Base-by-base conservation (phyloP, 2,113 vertebrate species). In the Eubucco bourcierii region DNA sequence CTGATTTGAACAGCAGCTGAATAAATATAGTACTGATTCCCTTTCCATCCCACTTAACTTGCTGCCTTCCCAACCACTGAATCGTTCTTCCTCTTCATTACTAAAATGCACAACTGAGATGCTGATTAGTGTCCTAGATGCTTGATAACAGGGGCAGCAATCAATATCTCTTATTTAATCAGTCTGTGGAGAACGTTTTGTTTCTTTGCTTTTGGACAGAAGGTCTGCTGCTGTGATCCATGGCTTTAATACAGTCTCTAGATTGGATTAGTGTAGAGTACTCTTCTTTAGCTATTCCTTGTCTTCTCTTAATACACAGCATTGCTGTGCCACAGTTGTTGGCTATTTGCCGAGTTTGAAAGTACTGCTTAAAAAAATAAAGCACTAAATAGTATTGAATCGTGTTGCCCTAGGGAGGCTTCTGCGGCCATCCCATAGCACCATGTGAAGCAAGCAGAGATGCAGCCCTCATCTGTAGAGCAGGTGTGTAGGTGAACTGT, bases 401-500 rank as follows among this genome's bases (percentile, higher is more conserved):
- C 17, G 11, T 4, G 7, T 13, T 56, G 74, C 66, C 29, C 1
- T 0, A 67, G 11, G 59, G 12, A 77, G 34, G 31, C 31, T 44
- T 15, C 25, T 53, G 60, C 55, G 80, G 52, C 63, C 74, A 61
- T 19, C 6, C 50, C 63, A 65, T 5, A 25, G 44, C 0, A 0
- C 6, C 2, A 1, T 31, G 9, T 14, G 12, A 34, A 92, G 60
- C 0, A 0, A 59, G 23, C 33, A 5, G 87, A 83, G n/a, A 63
- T 73, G 50, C 50, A 76, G 59, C 46, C 16, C 37, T 59, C 0
- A 0, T 4, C 50, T 19, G 3, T 9, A 0, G 4, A 80, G 46
- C 34, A 63, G 0, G 0, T 8, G 23, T 66, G 4, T 5, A 12
- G 50, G 0, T 10, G 15, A 77, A 17, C 31, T 6, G 3, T 50